Conservation (phyloP, 1,140 invertebrate genomes). For the Anthonomus grandis region DNA sequence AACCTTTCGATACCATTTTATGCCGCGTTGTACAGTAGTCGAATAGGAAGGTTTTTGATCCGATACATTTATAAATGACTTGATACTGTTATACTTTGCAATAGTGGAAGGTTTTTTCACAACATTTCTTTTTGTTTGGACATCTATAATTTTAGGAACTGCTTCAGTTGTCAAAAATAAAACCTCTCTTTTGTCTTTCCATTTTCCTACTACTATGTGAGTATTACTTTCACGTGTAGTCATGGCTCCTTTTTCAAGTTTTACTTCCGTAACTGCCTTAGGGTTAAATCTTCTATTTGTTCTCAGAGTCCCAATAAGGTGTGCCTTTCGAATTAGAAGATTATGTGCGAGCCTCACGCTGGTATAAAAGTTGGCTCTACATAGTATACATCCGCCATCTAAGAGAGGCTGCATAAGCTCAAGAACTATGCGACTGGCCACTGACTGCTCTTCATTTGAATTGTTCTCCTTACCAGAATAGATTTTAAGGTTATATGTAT, state of each 20-base stretch:
- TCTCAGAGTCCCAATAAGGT: slow-evolving; percentile 1
- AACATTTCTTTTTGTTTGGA: neutral
- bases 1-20: neutral
- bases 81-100: neutral
- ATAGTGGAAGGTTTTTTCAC: neutral
- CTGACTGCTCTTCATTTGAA: neutral
- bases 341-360: neutral
- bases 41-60: too few species aligned
- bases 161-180: too few species aligned
- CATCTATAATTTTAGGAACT: neutral
- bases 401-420: neutral
- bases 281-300: slow-evolving; percentile 1
- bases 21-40: too few species aligned
- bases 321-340: neutral
- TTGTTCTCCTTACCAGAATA: slow-evolving; percentile 4
- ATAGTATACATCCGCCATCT: neutral
- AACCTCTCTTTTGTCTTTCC: neutral
- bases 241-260: neutral
- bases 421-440: neutral
- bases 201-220: neutral
- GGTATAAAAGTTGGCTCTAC: neutral
- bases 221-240: slow-evolving; percentile 1
- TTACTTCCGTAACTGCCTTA: slow-evolving; percentile 1
- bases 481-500: neutral
- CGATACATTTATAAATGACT: neutral